Evolutionary conservation across 2,113 vertebrate genomes (phyloP), one percentile per base, ranked within the genome.

Genomic region (Limnothrissa miodon): DNA sequence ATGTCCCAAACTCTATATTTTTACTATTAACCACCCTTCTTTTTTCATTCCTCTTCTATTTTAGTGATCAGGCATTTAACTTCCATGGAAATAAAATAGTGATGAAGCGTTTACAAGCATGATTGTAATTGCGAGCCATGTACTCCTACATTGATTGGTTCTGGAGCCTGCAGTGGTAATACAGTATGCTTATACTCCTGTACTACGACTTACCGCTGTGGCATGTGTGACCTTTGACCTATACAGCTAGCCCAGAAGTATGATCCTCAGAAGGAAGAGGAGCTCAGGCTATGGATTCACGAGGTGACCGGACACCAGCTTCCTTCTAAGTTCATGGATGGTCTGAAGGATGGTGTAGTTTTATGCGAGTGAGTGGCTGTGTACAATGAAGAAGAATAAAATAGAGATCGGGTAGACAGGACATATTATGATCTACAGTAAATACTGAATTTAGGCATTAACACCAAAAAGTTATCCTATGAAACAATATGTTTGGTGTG

Each of bases 171-270:
- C 25, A 3, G 62, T 4, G 23, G 9, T 59, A 25, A 59, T 29
- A 9, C 59, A 29, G 7, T 11, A 62, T 62, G n/a, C 59, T 62
- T 62, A 42, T 42, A 42, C 4, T n/a, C 11, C 59, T 29, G 59
- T 29, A 10, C 59, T 11, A 9, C 59, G 11, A 62, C 25, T 36
- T 4, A 36, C 11, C 13, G 17, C 29, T 15, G 25, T 36, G 29
- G 66, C 53, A 21, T 36, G 29, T 39, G 11, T 74, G 66, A 74
- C 66, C 29, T 74, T 36, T 74, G 9, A 74, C 66, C 66, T 74
- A n/a, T n/a, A 33, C 29, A 99, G 97, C 90, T 99, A 81, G 97
- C 97, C 23, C 96, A 96, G 88, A 99, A 99, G 89, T 99, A 98
- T 0, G 96, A 98, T 92, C 94, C 88, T 0, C 96, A 95, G 39